Evolutionary conservation across 2,113 vertebrate species (phyloP).

Genomic region (Eublepharis macularius): DNA sequence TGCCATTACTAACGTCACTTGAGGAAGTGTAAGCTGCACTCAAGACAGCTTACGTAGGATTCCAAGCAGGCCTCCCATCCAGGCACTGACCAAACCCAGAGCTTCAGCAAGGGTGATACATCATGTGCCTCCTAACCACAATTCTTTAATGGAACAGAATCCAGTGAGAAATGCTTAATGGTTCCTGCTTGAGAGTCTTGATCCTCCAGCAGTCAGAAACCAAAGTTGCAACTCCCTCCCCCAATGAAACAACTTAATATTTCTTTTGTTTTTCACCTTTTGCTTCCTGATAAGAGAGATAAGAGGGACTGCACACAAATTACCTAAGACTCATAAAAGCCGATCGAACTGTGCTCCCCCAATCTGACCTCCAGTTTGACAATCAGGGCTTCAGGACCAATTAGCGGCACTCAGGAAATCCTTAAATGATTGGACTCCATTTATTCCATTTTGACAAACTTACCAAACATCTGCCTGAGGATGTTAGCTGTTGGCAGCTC

Average conservation of each 20-base stretch:
- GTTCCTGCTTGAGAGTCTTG: background rate
- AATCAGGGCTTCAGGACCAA: background rate
- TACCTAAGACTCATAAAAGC: background rate
- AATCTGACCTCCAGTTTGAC: constrained; percentile 1
- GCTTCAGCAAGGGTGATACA: no score
- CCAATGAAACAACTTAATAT: no score
- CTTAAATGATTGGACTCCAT: constrained; percentile 20
- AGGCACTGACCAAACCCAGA: no score
- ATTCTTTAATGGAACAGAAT: background rate
- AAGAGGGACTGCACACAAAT: background rate
- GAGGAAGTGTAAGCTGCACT: no score
- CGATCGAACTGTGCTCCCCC: background rate
- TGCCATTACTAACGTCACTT: no score
- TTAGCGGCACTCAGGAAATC: constrained; percentile 17
- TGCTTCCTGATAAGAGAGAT: background rate
- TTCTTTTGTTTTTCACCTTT: background rate
- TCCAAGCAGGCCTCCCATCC: no score
- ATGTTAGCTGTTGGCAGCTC: constrained; percentile 47
- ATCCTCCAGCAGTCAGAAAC: background rate
- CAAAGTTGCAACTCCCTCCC: background rate
- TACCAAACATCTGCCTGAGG: constrained; percentile 36
- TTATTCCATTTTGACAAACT: constrained; percentile 9
- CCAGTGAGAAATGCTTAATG: background rate
- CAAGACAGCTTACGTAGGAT: no score
- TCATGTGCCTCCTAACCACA: background rate